These are phyloP conservation scores for Spodoptera exigua DNA, from an alignment of 2,888 invertebrate species.

Conservation along the genomic window DNA sequence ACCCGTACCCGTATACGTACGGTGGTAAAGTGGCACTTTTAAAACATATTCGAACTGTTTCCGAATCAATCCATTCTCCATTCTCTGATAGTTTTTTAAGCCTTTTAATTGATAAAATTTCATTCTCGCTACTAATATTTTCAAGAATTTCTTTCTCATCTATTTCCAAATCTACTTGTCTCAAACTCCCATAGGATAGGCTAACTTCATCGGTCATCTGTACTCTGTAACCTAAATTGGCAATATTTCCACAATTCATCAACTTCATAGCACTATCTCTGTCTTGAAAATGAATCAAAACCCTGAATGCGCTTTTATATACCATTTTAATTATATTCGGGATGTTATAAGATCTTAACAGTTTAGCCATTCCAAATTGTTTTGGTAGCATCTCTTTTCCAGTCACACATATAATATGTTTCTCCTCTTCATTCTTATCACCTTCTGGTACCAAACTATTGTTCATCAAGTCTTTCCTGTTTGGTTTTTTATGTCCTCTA, in stretches of 20 bases:
- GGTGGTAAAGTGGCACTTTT: too few relatives aligned
- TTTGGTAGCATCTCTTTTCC: slow-evolving; percentile 4
- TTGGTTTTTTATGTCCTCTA: slow-evolving; percentile 2
- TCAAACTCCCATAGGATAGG: slow-evolving; percentile 17
- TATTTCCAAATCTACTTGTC: slow-evolving; percentile 19
- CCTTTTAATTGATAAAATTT: slow-evolving; percentile 12
- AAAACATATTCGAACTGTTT: slow-evolving; percentile 25
- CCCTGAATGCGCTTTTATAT: slow-evolving; percentile 9
- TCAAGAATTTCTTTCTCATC: slow-evolving; percentile 19
- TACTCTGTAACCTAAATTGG: slow-evolving; percentile 3
- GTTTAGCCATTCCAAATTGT: slow-evolving; percentile 15
- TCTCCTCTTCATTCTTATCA: background rate
- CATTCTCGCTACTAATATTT: slow-evolving; percentile 5
- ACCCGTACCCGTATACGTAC: too few relatives aligned
- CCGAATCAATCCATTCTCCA: slow-evolving; percentile 15
- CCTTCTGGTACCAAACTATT: background rate
- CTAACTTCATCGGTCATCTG: slow-evolving; percentile 7
- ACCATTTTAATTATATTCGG: slow-evolving; percentile 2
- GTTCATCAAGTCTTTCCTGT: slow-evolving; percentile 5
- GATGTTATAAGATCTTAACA: slow-evolving; percentile 3
- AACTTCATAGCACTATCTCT: too few relatives aligned
- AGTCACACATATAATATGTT: slow-evolving; percentile 9
- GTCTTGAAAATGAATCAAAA: too few relatives aligned
- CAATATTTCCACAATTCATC: slow-evolving; percentile 8
- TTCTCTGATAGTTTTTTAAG: slow-evolving; percentile 3